Percentiles rank a stretch among this genome's conserved stretches.
Evolutionary conservation across 2,113 vertebrate species (phyloP).

Genomic region (Malurus melanocephalus): DNA sequence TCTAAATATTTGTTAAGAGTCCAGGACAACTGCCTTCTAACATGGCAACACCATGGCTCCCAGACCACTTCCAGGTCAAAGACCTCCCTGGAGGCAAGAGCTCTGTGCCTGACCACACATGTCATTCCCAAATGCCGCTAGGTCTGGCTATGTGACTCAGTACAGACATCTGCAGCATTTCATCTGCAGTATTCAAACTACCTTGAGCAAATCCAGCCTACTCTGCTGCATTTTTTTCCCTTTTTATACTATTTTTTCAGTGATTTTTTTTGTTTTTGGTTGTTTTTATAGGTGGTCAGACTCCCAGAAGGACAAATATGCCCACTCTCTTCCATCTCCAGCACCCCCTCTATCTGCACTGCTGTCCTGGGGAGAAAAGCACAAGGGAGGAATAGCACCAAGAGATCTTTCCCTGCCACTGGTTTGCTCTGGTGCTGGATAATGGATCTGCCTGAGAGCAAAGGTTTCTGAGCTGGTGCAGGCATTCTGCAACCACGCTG

Average conservation of each 20-base stretch:
- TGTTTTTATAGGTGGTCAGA: background rate
- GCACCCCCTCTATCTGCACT: background rate
- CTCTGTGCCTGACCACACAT: background rate
- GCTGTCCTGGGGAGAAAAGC: background rate
- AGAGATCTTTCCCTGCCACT: background rate
- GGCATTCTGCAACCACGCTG: rapidly evolving
- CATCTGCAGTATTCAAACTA: background rate
- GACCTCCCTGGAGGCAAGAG: background rate
- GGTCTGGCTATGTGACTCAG: background rate
- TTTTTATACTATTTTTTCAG: background rate
- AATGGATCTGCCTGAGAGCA: background rate
- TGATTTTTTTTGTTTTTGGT: rapidly evolving
- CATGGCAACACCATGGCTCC: background rate
- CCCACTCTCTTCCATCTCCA: background rate
- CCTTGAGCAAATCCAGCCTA: background rate
- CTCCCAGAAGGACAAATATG: background rate
- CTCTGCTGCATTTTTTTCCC: background rate
- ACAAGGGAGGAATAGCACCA: background rate
- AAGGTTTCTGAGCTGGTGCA: background rate
- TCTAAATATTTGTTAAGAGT: background rate
- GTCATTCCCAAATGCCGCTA: background rate
- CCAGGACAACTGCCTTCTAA: background rate
- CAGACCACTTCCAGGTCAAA: background rate
- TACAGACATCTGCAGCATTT: background rate
- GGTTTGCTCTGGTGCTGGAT: rapidly evolving